Conservation (phyloP, 2,113 vertebrate species). For the Malaclemys terrapin region DNA sequence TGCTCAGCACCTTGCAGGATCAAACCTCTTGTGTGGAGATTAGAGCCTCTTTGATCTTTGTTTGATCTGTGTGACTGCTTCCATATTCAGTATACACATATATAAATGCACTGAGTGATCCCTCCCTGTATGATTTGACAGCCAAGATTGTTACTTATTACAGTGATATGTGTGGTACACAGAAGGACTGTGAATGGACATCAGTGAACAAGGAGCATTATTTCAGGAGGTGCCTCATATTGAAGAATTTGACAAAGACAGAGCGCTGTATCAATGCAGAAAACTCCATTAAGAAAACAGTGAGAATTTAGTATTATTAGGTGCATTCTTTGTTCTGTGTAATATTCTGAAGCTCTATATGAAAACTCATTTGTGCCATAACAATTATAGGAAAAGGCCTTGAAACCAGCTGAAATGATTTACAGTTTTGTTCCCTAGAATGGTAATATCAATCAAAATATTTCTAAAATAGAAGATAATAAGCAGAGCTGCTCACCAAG, state of each 20-base stretch:
- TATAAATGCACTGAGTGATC: not conserved
- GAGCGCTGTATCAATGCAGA: constrained; percentile 11
- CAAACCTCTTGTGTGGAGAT: rapidly evolving
- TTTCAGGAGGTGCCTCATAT: not conserved
- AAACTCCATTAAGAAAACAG: not conserved
- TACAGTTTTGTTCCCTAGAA: constrained; percentile 58
- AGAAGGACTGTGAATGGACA: not conserved
- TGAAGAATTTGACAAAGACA: not conserved
- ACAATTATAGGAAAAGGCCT: constrained; percentile 49
- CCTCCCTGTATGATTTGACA: not conserved
- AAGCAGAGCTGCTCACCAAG: constrained; percentile 49
- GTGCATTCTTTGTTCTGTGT: not conserved
- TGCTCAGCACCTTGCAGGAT: rapidly evolving
- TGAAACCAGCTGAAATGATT: constrained; percentile 61
- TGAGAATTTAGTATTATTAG: not conserved
- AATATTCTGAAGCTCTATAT: not conserved
- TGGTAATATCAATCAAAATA: constrained; percentile 71
- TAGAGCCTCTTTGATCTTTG: not conserved
- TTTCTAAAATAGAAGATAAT: constrained; percentile 71
- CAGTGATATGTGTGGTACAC: not conserved
- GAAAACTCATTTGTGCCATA: constrained; percentile 43
- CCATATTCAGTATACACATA: not conserved
- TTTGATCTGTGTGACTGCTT: not conserved
- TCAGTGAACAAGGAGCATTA: not conserved
- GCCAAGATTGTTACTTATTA: not conserved